Conservation (phyloP, 1,140 invertebrate genomes). For the Bicyclus anynana region DNA sequence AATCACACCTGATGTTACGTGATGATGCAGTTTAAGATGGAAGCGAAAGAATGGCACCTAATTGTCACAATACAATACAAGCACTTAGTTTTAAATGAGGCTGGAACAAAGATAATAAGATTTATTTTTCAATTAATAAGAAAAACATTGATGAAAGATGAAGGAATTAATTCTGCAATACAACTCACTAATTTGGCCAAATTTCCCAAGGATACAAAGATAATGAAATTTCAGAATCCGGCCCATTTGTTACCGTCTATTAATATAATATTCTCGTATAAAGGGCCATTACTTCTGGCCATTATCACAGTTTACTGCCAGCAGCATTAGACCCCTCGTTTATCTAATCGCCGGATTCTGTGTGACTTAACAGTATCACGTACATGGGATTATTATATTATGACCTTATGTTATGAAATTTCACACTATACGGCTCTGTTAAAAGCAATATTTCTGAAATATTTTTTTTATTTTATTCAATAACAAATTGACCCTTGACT, state of each 20-base stretch:
- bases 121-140: no score
- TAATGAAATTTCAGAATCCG: not conserved
- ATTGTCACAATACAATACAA: no score
- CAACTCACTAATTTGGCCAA: not conserved
- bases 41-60: no score
- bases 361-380: constrained; percentile 6
- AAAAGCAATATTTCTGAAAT: no score
- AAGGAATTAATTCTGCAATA: not conserved
- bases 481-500: no score
- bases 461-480: no score
- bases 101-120: no score
- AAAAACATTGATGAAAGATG: no score
- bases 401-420: not conserved
- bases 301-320: constrained; percentile 15
- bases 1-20: no score
- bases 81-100: no score
- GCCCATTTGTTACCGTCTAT: constrained; percentile 1
- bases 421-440: no score
- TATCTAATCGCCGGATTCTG: constrained; percentile 21
- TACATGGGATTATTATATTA: not conserved
- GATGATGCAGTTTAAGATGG: no score
- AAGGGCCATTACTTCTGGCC: constrained; percentile 12
- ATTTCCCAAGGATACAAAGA: not conserved
- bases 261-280: constrained; percentile 16
- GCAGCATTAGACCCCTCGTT: constrained; percentile 15